Conservation (phyloP, 2,888 invertebrate genomes). For the Epicampocera succincta region DNA sequence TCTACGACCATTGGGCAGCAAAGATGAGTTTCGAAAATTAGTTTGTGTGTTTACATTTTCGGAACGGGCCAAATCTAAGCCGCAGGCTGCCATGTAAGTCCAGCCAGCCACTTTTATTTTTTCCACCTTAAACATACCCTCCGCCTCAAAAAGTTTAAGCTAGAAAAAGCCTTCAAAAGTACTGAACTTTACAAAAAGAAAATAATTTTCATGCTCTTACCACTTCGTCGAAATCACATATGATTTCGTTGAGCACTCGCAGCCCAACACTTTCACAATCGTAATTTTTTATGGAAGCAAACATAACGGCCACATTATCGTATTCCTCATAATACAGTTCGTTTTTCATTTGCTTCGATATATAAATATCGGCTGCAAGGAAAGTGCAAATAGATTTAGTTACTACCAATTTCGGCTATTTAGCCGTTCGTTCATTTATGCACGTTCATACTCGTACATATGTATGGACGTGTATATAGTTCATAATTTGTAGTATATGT, state of each 20-base stretch:
- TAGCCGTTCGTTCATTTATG: no score
- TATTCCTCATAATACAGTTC: slow-evolving; percentile 95
- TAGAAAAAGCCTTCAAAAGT: not conserved
- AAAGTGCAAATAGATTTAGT: no score
- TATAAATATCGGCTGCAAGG: slow-evolving; percentile 88
- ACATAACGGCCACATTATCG: slow-evolving; percentile 96
- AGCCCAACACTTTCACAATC: slow-evolving; percentile 86
- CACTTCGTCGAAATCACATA: slow-evolving; percentile 93
- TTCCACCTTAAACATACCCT: slow-evolving; percentile 89
- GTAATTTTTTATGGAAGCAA: slow-evolving; percentile 94
- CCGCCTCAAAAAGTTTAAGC: slow-evolving; percentile 82
- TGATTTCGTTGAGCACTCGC: slow-evolving; percentile 92
- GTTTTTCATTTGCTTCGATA: slow-evolving; percentile 86
- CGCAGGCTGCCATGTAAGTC: slow-evolving; percentile 99
- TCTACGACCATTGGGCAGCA: slow-evolving; percentile 78
- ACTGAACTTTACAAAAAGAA: not conserved
- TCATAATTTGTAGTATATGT: no score
- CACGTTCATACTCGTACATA: no score
- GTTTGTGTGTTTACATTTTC: slow-evolving; percentile 82
- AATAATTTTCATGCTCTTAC: slow-evolving; percentile 72
- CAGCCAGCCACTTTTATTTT: slow-evolving; percentile 98
- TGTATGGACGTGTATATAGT: no score
- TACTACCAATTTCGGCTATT: no score
- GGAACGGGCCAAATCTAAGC: slow-evolving; percentile 89
- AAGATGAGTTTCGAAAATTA: slow-evolving; percentile 76